A percentile compares a stretch with the other conserved stretches of the same genome.
These are phyloP conservation scores for Spongilla lacustris DNA, from an alignment of 37 sponge, comb jelly and placozoan species.

Conservation along the genomic window DNA sequence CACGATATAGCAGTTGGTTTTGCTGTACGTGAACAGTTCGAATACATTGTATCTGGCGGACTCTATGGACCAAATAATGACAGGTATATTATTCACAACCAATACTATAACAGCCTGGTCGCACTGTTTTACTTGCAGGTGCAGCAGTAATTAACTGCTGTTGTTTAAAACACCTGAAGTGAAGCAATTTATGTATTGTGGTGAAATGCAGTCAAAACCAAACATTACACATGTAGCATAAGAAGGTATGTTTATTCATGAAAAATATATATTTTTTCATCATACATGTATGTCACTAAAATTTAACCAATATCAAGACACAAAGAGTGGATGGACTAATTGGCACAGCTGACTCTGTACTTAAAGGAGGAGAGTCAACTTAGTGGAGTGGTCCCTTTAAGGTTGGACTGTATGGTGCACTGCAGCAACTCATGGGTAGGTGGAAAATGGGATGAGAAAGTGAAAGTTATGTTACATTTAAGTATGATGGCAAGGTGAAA, in stretches of 20 bases:
- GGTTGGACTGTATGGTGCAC: not conserved
- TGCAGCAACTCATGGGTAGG: not conserved
- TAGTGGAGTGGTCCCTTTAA: not conserved
- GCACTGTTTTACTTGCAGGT: not conserved
- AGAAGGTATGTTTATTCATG: not conserved
- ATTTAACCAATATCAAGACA: not conserved
- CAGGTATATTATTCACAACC: not conserved
- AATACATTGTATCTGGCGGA: not conserved
- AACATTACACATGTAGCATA: not conserved
- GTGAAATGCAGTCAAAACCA: not conserved
- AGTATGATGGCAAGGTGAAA: not conserved
- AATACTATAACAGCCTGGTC: not conserved
- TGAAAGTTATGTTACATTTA: not conserved
- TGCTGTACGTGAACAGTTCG: conserved; percentile 9
- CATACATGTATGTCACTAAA: not conserved
- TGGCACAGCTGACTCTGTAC: not conserved
- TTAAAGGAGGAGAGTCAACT: not conserved
- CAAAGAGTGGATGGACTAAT: not conserved
- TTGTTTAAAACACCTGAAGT: not conserved
- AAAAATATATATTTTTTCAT: not conserved
- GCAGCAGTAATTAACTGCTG: not conserved
- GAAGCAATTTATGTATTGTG: not conserved
- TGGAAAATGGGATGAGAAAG: not conserved
- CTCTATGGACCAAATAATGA: not conserved
- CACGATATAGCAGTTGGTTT: not conserved